A percentile compares a stretch with the other conserved stretches of the same genome.
Conservation (phyloP, 2,113 vertebrate genomes). For the Athene cunicularia region DNA sequence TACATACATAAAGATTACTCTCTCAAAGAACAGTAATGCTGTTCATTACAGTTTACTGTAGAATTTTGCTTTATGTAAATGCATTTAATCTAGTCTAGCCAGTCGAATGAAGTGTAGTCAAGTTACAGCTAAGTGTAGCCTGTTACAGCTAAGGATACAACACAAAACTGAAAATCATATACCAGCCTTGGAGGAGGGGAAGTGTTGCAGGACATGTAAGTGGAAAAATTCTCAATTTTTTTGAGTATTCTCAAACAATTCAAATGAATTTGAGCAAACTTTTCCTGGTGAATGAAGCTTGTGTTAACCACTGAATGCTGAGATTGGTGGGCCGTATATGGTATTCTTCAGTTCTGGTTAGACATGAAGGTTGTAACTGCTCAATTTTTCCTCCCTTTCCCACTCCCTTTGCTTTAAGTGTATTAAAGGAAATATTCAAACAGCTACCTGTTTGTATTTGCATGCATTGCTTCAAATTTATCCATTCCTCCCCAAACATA, state of each 20-base stretch:
- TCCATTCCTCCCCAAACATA: not conserved
- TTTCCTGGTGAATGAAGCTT: not conserved
- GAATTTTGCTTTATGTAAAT: not conserved
- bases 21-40: not conserved
- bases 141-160: not conserved
- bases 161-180: not conserved
- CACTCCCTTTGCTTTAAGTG: not conserved
- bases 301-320: not conserved
- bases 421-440: not conserved
- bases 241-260: not conserved
- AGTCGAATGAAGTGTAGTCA: not conserved
- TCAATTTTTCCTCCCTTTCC: not conserved
- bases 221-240: not conserved
- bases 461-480: not conserved
- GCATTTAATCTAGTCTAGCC: not conserved
- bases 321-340: not conserved
- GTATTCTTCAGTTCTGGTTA: not conserved
- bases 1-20: rapidly evolving
- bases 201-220: not conserved
- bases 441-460: not conserved
- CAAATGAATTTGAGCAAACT: not conserved
- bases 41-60: rapidly evolving
- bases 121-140: not conserved
- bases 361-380: not conserved
- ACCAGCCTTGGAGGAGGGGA: not conserved